These are phyloP conservation scores for Brachionus angularis DNA, from an alignment of 1,140 invertebrate species.

Conservation along the genomic window DNA sequence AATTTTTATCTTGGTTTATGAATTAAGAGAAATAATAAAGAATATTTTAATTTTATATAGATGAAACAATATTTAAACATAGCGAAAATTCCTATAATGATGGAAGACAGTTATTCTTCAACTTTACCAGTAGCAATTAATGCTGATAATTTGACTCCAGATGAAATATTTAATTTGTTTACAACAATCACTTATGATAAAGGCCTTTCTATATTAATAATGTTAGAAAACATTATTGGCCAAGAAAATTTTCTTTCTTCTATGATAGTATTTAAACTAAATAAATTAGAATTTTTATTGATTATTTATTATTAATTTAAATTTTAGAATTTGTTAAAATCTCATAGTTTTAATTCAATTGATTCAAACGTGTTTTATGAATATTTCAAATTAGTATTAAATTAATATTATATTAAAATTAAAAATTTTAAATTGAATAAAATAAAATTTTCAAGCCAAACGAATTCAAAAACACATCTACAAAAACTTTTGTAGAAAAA, in stretches of 20 bases:
- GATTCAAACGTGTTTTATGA: conserved; percentile 26
- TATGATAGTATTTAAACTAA: background rate
- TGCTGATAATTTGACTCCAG: background rate
- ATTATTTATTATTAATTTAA: background rate
- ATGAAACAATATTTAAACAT: conserved; percentile 16
- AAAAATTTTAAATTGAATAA: background rate
- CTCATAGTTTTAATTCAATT: background rate
- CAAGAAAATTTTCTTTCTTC: conserved; percentile 3
- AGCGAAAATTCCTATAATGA: conserved; percentile 13
- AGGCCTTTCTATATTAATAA: background rate
- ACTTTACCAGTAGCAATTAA: background rate
- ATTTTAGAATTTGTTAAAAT: background rate
- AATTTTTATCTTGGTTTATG: background rate
- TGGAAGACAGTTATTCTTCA: conserved; percentile 20
- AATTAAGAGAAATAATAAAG: background rate
- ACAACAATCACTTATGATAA: conserved; percentile 83
- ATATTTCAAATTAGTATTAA: conserved; percentile 1
- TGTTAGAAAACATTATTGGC: conserved; percentile 21
- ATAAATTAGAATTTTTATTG: too few relatives aligned
- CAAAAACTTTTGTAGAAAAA: conserved; percentile 16
- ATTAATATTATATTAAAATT: background rate
- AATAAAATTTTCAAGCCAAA: background rate
- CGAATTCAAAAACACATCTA: conserved; percentile 3
- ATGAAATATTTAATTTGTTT: conserved; percentile 85
- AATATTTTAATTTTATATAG: conserved; percentile 15